Conservation (phyloP, 2,888 invertebrate genomes). For the Machimus atricapillus region DNA sequence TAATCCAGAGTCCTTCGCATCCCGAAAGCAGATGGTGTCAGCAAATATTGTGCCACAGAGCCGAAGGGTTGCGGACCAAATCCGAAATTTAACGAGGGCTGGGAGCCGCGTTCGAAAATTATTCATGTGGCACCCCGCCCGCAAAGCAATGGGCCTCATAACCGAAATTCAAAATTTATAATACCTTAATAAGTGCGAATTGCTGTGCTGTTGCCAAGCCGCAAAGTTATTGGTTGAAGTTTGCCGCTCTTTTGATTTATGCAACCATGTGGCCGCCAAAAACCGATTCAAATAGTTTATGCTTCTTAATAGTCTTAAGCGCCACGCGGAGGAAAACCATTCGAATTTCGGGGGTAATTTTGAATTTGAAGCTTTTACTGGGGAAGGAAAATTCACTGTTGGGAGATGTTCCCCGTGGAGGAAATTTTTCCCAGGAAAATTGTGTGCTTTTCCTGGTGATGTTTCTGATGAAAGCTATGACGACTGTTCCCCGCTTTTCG, state of each 20-base stretch:
- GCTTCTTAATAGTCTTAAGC: neutral
- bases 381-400: neutral
- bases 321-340: neutral
- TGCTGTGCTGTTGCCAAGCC: neutral
- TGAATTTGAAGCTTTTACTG: neutral
- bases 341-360: neutral
- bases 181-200: neutral
- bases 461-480: slow-evolving; percentile 18
- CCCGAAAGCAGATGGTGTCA: neutral
- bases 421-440: neutral
- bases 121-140: neutral
- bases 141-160: neutral
- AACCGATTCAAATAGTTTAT: neutral
- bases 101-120: neutral
- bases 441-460: neutral
- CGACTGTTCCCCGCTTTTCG: slow-evolving; percentile 19
- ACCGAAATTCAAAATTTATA: neutral
- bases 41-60: neutral
- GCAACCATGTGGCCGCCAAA: neutral
- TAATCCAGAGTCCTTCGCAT: neutral
- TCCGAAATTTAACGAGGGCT: neutral
- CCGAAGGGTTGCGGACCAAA: neutral
- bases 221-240: neutral
- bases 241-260: neutral
- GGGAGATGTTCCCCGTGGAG: neutral